These are phyloP conservation scores for Ivindomyrus marchei DNA, from an alignment of 2,113 vertebrate genomes.

Conservation along the genomic window DNA sequence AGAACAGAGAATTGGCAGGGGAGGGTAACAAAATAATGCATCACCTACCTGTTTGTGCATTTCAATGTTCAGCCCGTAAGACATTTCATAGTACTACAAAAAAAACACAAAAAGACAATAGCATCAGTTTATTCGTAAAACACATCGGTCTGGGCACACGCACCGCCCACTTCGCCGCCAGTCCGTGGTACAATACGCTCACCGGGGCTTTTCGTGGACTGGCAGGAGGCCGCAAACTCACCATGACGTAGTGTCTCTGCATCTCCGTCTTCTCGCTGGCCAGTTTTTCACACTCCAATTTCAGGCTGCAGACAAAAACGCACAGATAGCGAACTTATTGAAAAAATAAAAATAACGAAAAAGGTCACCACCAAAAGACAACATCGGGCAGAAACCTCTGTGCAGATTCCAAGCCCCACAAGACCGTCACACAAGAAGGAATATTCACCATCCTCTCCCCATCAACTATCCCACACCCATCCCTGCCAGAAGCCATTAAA, in stretches of 20 bases:
- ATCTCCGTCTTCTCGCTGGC: conserved; percentile 97
- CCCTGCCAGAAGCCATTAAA: neutral
- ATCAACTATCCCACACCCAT: neutral
- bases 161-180: neutral
- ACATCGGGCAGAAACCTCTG: neutral
- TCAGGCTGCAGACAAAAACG: conserved; percentile 66
- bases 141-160: conserved; percentile 16
- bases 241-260: conserved; percentile 98
- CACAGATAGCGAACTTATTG: neutral
- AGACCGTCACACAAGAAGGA: neutral
- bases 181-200: too few species aligned
- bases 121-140: conserved; percentile 25
- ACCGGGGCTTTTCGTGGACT: neutral
- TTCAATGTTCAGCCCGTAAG: conserved; percentile 94
- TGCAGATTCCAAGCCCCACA: neutral
- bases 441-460: neutral
- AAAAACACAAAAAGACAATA: conserved; percentile 20
- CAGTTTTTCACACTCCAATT: conserved; percentile 94
- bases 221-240: conserved; percentile 51
- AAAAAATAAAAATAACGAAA: neutral
- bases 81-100: conserved; percentile 91
- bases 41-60: conserved; percentile 93
- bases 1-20: neutral
- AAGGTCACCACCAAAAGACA: neutral
- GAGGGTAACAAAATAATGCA: neutral